Base-by-base conservation (phyloP, 2,888 invertebrate species). In the Euphydryas editha region DNA sequence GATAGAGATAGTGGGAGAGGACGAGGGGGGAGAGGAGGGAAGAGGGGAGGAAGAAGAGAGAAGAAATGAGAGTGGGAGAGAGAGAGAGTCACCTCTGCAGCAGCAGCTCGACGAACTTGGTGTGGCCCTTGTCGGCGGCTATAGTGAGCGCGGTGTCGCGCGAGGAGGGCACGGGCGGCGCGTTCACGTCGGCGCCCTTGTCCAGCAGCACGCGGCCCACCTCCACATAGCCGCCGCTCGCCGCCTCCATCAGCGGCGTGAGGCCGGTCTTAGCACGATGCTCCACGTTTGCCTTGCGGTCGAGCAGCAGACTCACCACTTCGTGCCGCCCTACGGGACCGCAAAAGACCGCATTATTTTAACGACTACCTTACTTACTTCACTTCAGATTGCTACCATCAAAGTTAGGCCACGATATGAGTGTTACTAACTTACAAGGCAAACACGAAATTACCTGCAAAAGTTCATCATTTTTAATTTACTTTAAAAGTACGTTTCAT, bases 101-200 rank as follows among this genome's bases (percentile, higher is more conserved):
- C 72, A 98, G 89, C 59, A 98, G 93, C 88, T 97, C 97, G 30
- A 97, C 97, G 83, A 98, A 98, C 87, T 98, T 96, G 81, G 97
- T 96, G 90, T 99, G 99, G 0, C 99, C 99, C 88, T 99, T 99
- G 85, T 99, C 99, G n/a, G 99, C 99, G 70, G 99, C 99, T 78
- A 99, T 99, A 69, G 99, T 99, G 59, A 99, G 95, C 21, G 99
- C 99, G 7, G 99, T 99, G 91, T 99, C 99, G 61, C 99, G 94
- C 4, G 99, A 99, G 18, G 99, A 98, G 18, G 99, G 99, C 71
- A 99, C 99, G 36, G 99, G 99, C 18, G 99, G 97, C 42, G 99
- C 99, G 93, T 99, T 99, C 0, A 99, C 99, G 90, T 99, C 99
- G 3, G 99, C 99, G 2, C 98, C 98, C 90, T 98, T 98, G 83